A percentile compares a stretch with the other conserved stretches of the same genome.
These are phyloP conservation scores for Neoarius graeffei DNA, from an alignment of 2,113 vertebrate genomes.

Conservation along the genomic window DNA sequence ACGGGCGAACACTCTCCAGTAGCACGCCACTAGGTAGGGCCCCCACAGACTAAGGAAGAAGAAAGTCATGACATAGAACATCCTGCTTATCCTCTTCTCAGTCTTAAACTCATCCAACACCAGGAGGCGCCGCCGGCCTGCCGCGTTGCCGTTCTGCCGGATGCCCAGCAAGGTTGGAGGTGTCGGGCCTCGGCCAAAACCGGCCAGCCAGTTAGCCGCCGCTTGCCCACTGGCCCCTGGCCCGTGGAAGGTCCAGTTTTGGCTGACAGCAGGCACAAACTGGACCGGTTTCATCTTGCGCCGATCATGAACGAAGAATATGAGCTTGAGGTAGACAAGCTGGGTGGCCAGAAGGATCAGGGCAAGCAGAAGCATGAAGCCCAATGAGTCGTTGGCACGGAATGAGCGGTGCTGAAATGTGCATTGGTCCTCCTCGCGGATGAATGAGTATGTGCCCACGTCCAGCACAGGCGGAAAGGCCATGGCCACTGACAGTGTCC, in stretches of 20 bases:
- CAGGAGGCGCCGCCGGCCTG: conserved; percentile 91
- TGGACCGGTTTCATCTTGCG: conserved; percentile 99
- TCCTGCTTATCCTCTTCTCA: conserved; percentile 99
- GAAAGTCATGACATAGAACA: conserved; percentile 99
- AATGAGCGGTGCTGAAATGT: conserved; percentile 99
- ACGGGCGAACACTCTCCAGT: conserved; percentile 98
- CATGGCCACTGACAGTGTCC: conserved; percentile 99
- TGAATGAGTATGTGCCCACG: conserved; percentile 98
- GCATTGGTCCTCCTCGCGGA: conserved; percentile 98
- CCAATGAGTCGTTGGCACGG: conserved; percentile 97
- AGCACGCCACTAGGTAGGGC: conserved; percentile 97
- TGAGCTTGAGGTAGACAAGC: conserved; percentile 99
- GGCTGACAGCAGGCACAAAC: conserved; percentile 98
- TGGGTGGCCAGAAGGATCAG: conserved; percentile 99
- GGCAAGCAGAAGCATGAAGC: conserved; percentile 98
- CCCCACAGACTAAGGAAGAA: conserved; percentile 98
- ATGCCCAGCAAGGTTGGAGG: conserved; percentile 98
- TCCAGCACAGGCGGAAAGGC: conserved; percentile 97
- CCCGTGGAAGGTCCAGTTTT: conserved; percentile 99
- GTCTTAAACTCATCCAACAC: conserved; percentile 99
- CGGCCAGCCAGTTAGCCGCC: conserved; percentile 97
- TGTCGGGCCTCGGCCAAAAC: conserved; percentile 97
- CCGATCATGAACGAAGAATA: conserved; percentile 98
- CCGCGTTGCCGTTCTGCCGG: conserved; percentile 94
- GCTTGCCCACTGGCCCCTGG: conserved; percentile 97